Evolutionary conservation across 2,888 invertebrate genomes (phyloP).

Genomic region (Heterodera filipjevi): DNA sequence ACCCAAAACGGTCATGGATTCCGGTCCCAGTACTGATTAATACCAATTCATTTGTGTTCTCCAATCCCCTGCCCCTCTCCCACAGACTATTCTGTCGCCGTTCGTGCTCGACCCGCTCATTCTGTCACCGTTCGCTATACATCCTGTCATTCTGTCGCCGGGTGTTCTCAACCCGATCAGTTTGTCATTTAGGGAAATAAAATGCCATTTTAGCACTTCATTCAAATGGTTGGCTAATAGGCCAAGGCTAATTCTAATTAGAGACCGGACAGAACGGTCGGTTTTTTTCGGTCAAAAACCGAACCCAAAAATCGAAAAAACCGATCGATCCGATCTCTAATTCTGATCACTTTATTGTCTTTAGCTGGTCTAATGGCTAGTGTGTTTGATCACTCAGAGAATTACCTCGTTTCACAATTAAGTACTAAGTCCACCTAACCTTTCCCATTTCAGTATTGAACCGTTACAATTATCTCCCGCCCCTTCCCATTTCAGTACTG

Average conservation of each 20-base stretch:
- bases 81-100: slow-evolving; percentile 57
- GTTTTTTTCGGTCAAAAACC: too few relatives aligned
- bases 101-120: slow-evolving; percentile 51
- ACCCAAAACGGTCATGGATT: too few relatives aligned
- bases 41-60: slow-evolving; percentile 49
- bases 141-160: slow-evolving; percentile 47
- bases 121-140: slow-evolving; percentile 24
- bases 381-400: too few relatives aligned
- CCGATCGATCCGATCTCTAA: too few relatives aligned
- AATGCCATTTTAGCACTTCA: too few relatives aligned
- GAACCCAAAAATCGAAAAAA: too few relatives aligned
- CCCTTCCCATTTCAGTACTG: slow-evolving; percentile 31
- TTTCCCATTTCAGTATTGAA: neutral
- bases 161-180: slow-evolving; percentile 46
- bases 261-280: too few relatives aligned
- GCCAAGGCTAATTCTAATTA: too few relatives aligned
- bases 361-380: too few relatives aligned
- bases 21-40: slow-evolving; percentile 39
- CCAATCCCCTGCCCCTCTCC: slow-evolving; percentile 30
- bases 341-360: too few relatives aligned
- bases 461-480: neutral
- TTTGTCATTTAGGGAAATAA: slow-evolving; percentile 23
- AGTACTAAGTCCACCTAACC: slow-evolving; percentile 32
- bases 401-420: neutral
- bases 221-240: too few relatives aligned